Evolutionary conservation across 2,888 invertebrate genomes (phyloP), one percentile per base, ranked within the genome.

Genomic region (Melieria crassipennis): DNA sequence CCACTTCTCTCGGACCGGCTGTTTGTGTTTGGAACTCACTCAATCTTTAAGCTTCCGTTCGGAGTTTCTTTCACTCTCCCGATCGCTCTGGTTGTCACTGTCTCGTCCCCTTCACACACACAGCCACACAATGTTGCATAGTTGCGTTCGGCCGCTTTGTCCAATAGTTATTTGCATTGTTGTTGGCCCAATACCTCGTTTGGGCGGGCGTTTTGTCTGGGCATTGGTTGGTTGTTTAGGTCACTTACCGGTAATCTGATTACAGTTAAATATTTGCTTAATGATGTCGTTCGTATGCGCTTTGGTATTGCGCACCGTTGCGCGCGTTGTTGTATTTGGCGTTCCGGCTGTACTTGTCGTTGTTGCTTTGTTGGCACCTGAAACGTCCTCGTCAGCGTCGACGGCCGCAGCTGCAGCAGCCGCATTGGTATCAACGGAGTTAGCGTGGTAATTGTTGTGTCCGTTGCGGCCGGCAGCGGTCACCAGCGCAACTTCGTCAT

Each of bases 231-330:
- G 11, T 48, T n/a, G n/a, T 55, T 11, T 52, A 58, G 16, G 43
- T 48, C 67, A 82, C 86, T 87, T 84, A 87, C 86, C 86, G 76
- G 84, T 85, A 78, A 84, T 83, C 76, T 86, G 85, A 76, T 83
- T 87, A 74, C 83, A 84, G 75, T 80, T 85, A 75, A 84, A 85
- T 30, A 86, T 75, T 72, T 85, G 84, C 73, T 86, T 83, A 68
- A 85, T 77, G 52, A 85, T 79, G 72, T 85, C 84, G 72, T 76
- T 77, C 73, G 75, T 75, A 62, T 76, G 78, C 42, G 74, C 52
- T 58, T 72, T 71, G 30, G 56, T 45, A 16, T 55, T n/a, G 7
- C 60, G 11, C 7, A 9, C 30, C 11, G 11, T 46, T 9, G 47
- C 55, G 30, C 42, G 73, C 65, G 65, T 72, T 77, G 48, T 76